A percentile compares a stretch with the other conserved stretches of the same genome.
Conservation (phyloP, 1,140 invertebrate species). For the Pemphigus obesinymphae region DNA sequence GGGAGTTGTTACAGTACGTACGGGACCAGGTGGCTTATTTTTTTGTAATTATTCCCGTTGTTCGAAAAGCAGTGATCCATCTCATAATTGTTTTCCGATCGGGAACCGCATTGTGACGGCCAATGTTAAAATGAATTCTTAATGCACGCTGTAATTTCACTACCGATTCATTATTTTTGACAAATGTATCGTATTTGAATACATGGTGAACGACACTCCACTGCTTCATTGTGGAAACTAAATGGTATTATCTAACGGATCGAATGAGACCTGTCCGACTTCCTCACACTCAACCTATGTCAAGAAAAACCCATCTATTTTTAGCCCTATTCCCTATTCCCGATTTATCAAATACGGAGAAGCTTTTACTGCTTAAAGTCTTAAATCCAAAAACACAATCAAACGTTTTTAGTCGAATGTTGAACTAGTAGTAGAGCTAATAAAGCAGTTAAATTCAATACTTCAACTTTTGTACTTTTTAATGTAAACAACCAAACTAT, state of each 20-base stretch:
- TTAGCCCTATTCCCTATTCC: no score
- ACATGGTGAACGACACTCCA: no score
- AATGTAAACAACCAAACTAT: background rate
- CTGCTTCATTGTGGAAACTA: background rate
- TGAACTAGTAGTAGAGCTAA: no score
- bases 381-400: background rate
- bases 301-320: background rate
- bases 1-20: background rate
- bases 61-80: no score
- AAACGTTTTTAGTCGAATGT: background rate
- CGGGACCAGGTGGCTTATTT: background rate
- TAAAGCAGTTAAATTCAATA: background rate
- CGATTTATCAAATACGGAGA: background rate
- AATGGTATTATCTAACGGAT: background rate
- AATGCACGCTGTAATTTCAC: background rate
- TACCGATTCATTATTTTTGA: background rate
- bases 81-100: background rate
- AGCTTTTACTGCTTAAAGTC: background rate
- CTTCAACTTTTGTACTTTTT: background rate
- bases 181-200: background rate
- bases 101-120: background rate
- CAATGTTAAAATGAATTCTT: background rate
- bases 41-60: background rate
- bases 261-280: background rate
- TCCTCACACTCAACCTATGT: background rate